phyloP scores from a whole-genome alignment of 2,797 vertebrate species.

The Sebastes trivittatus region DNA sequence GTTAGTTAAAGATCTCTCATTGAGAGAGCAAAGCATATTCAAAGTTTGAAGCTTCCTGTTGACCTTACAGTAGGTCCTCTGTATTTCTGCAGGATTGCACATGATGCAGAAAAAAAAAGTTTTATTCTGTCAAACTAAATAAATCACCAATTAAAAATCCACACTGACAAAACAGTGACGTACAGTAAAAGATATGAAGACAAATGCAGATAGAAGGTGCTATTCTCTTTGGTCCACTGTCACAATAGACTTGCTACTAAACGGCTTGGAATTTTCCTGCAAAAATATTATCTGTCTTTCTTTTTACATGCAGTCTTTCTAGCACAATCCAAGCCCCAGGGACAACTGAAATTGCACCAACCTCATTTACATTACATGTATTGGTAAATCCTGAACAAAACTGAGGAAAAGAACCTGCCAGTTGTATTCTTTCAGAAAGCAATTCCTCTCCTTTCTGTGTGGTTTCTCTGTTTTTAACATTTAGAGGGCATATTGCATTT shows the following conservation, averaged over 20 bases:
- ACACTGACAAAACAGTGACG: constrained; percentile 21
- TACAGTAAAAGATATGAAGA: constrained; percentile 35
- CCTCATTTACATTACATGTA: constrained; percentile 73
- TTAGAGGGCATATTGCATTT: constrained; percentile 46
- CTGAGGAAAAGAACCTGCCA: constrained; percentile 13
- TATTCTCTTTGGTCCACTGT: constrained; percentile 41
- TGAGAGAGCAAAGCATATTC: not conserved
- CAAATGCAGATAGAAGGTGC: constrained; percentile 45
- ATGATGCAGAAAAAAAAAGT: not conserved
- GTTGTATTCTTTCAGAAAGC: constrained; percentile 52
- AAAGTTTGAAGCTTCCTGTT: not conserved
- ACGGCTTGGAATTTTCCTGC: constrained; percentile 54
- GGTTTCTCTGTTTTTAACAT: constrained; percentile 49
- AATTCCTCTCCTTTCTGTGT: constrained; percentile 40
- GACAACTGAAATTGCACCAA: constrained; percentile 72
- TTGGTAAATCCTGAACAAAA: constrained; percentile 63
- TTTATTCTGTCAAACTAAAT: constrained; percentile 6
- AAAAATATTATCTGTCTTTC: constrained; percentile 68
- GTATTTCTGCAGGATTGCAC: not conserved
- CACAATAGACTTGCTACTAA: constrained; percentile 57
- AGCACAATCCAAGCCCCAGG: constrained; percentile 72
- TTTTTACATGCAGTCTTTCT: constrained; percentile 43
- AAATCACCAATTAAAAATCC: constrained; percentile 29
- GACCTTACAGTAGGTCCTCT: not conserved
- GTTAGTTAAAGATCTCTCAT: not conserved